Conservation (phyloP, 2,888 invertebrate species). For the Plusia festucae region DNA sequence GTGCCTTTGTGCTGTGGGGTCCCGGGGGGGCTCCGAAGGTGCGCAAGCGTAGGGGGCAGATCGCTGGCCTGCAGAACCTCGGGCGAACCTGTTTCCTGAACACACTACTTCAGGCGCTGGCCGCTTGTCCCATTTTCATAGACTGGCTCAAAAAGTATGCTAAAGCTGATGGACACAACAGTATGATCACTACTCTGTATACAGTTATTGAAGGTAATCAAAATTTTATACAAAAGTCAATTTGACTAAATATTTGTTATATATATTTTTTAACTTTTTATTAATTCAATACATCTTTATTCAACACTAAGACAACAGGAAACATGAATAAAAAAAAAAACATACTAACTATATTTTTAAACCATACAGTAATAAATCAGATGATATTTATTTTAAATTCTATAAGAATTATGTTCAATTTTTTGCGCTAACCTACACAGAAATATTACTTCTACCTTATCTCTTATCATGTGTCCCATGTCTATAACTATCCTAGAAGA, state of each 20-base stretch:
- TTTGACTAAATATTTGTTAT: neutral
- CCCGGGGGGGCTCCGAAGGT: conserved; percentile 91
- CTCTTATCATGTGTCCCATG: neutral
- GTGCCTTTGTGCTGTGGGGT: conserved; percentile 95
- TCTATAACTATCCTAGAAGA: neutral
- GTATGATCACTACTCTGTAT: conserved; percentile 92
- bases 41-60: conserved; percentile 91
- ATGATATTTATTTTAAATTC: too few relatives aligned
- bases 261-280: too few relatives aligned
- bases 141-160: conserved; percentile 94
- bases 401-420: too few relatives aligned
- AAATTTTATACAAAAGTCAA: neutral
- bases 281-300: too few relatives aligned
- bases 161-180: conserved; percentile 90
- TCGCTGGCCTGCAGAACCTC: conserved; percentile 96
- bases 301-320: too few relatives aligned
- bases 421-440: too few relatives aligned
- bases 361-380: too few relatives aligned
- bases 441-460: too few relatives aligned
- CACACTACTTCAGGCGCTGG: conserved; percentile 96
- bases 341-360: too few relatives aligned
- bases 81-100: conserved; percentile 98
- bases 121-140: conserved; percentile 95
- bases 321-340: too few relatives aligned
- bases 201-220: conserved; percentile 92